Percentiles rank a stretch among this genome's conserved stretches.
Conservation (phyloP, 2,113 vertebrate genomes). For the Peromyscus polionotus region DNA sequence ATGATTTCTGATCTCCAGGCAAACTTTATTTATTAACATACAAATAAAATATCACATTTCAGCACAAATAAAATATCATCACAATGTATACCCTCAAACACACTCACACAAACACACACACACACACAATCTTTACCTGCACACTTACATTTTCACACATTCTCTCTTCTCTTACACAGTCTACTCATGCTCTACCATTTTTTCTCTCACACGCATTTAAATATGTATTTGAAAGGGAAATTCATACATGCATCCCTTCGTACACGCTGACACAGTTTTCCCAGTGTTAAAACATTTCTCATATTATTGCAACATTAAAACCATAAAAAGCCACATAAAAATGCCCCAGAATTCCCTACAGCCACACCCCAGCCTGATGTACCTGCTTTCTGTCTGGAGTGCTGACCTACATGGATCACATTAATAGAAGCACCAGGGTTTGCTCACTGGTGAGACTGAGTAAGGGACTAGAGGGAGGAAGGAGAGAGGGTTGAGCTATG, state of each 20-base stretch:
- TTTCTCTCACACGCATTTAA: not conserved
- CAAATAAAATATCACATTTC: too few species aligned
- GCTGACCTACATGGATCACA: not conserved
- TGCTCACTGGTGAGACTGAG: not conserved
- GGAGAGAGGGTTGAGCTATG: not conserved
- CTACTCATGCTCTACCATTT: not conserved
- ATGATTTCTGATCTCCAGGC: too few species aligned
- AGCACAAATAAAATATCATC: too few species aligned
- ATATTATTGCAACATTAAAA: not conserved
- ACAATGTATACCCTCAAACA: not conserved
- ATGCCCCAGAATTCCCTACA: too few species aligned
- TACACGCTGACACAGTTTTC: not conserved
- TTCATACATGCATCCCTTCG: not conserved
- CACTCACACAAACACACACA: not conserved
- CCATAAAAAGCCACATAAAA: not conserved
- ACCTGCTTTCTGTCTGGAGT: too few species aligned
- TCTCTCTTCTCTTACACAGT: not conserved
- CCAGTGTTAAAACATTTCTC: not conserved
- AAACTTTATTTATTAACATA: too few species aligned
- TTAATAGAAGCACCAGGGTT: not conserved
- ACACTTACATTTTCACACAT: not conserved
- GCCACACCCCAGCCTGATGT: accelerated
- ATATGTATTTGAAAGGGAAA: not conserved
- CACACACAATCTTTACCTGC: not conserved
- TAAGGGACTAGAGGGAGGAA: not conserved